phyloP scores from a whole-genome alignment of 2,888 invertebrate genomes.

The Orthosia gothica region DNA sequence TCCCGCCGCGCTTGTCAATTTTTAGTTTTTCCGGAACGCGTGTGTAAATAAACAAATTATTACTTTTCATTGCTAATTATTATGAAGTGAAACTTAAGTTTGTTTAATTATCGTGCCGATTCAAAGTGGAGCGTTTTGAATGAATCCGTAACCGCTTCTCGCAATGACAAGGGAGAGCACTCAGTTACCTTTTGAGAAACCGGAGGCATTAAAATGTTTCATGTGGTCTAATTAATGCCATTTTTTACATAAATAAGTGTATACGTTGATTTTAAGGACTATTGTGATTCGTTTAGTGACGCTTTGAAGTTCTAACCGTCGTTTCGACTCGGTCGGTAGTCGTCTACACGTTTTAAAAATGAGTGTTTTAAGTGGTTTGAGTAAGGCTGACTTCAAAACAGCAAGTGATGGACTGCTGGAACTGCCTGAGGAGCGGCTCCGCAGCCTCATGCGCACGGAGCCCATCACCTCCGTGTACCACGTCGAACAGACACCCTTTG shows the following conservation, averaged over 20 bases:
- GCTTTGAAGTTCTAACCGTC: slow-evolving; percentile 81
- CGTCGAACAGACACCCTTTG: slow-evolving; percentile 96
- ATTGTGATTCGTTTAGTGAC: slow-evolving; percentile 89
- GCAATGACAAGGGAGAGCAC: slow-evolving; percentile 91
- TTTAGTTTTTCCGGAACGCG: slow-evolving; percentile 89
- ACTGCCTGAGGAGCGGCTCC: slow-evolving; percentile 93
- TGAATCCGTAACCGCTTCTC: slow-evolving; percentile 90
- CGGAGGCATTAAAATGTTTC: slow-evolving; percentile 91
- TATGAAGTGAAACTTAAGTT: slow-evolving; percentile 89
- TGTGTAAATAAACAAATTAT: slow-evolving; percentile 90
- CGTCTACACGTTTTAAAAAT: slow-evolving; percentile 89
- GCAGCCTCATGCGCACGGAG: slow-evolving; percentile 93
- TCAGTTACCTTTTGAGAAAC: slow-evolving; percentile 90
- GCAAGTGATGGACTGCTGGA: slow-evolving; percentile 94
- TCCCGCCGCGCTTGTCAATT: slow-evolving; percentile 88
- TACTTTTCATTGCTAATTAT: slow-evolving; percentile 86
- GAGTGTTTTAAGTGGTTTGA: slow-evolving; percentile 91
- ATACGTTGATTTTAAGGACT: slow-evolving; percentile 89
- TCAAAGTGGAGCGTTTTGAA: slow-evolving; percentile 87
- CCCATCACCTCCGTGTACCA: slow-evolving; percentile 95
- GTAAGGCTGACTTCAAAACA: slow-evolving; percentile 91
- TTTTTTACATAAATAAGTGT: slow-evolving; percentile 88
- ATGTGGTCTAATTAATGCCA: slow-evolving; percentile 88
- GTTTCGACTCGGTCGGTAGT: slow-evolving; percentile 86
- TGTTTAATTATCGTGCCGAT: slow-evolving; percentile 86